Evolutionary conservation across 2,797 vertebrate species (phyloP).

Genomic region (Eulemur coronatus): DNA sequence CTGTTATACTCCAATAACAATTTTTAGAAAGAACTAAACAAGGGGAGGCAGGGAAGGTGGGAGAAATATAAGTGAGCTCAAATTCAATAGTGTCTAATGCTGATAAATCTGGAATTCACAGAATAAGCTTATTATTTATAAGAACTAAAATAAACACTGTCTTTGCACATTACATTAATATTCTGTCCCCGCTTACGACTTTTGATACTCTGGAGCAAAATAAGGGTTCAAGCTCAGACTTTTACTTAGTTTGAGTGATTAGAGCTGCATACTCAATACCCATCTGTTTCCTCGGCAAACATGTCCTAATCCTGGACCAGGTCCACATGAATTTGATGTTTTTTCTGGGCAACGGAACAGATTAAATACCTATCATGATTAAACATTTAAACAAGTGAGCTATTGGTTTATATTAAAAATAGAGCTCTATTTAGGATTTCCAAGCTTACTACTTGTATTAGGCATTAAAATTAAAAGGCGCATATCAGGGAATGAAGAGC

Average conservation of each 20-base stretch:
- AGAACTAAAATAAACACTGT: conserved; percentile 34
- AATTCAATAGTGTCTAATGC: not conserved
- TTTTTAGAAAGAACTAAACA: conserved; percentile 5
- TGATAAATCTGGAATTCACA: not conserved
- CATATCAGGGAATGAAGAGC: not conserved
- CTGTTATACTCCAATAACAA: not conserved
- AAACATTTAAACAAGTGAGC: conserved; percentile 51
- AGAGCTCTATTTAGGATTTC: not conserved
- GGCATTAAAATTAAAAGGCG: conserved; percentile 17
- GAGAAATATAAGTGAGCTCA: not conserved
- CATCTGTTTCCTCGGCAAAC: conserved; percentile 42
- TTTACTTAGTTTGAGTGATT: not conserved
- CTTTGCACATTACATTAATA: not conserved
- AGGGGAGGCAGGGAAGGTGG: not conserved
- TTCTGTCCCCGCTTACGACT: not conserved
- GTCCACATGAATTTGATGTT: not conserved
- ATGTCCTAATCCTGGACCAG: not conserved
- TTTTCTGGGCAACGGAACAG: not conserved
- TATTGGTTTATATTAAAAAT: not conserved
- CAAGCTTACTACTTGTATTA: not conserved
- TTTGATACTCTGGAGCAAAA: not conserved
- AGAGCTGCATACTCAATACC: not conserved
- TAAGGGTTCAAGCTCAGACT: not conserved
- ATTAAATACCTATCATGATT: not conserved
- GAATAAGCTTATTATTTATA: not conserved